A percentile compares a stretch with the other conserved stretches of the same genome.
These are phyloP conservation scores for Hyaena hyaena DNA, from an alignment of 2,113 vertebrate genomes.

Conservation along the genomic window DNA sequence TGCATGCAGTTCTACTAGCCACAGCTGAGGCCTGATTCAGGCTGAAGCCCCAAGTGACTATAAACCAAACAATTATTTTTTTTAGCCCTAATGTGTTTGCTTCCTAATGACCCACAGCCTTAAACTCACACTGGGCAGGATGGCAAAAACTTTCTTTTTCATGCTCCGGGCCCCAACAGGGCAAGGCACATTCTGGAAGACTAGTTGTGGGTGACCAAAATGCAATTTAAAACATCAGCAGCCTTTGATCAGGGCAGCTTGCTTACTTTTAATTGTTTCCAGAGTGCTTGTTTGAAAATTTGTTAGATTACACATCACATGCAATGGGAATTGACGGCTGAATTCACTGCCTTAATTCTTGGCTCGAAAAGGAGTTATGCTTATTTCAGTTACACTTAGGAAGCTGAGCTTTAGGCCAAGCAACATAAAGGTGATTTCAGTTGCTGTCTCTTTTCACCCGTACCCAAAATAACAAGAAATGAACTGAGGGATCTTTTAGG, in stretches of 20 bases:
- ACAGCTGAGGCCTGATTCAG: constrained; percentile 81
- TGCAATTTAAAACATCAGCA: constrained; percentile 84
- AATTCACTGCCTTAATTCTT: constrained; percentile 83
- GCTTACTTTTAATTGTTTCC: constrained; percentile 91
- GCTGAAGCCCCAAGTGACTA: constrained; percentile 80
- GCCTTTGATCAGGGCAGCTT: constrained; percentile 82
- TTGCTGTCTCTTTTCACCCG: constrained; percentile 53
- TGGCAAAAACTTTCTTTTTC: constrained; percentile 70
- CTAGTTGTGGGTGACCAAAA: constrained; percentile 82
- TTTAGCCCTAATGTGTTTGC: constrained; percentile 80
- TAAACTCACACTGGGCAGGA: constrained; percentile 80
- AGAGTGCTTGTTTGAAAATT: constrained; percentile 93
- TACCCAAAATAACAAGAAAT: constrained; percentile 12
- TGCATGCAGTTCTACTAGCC: constrained; percentile 60
- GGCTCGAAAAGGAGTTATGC: constrained; percentile 70
- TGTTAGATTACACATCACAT: constrained; percentile 89
- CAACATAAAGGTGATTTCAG: constrained; percentile 48
- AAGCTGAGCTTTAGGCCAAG: constrained; percentile 70
- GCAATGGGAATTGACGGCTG: constrained; percentile 84
- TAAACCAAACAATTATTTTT: constrained; percentile 87
- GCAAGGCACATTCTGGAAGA: constrained; percentile 58
- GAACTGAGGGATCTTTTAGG: neutral
- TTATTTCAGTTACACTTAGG: constrained; percentile 80
- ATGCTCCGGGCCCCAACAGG: constrained; percentile 71
- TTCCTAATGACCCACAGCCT: constrained; percentile 87